Evolutionary conservation across 2,888 invertebrate genomes (phyloP), one percentile per base, ranked within the genome.

Genomic region (Synanthedon formicaeformis): DNA sequence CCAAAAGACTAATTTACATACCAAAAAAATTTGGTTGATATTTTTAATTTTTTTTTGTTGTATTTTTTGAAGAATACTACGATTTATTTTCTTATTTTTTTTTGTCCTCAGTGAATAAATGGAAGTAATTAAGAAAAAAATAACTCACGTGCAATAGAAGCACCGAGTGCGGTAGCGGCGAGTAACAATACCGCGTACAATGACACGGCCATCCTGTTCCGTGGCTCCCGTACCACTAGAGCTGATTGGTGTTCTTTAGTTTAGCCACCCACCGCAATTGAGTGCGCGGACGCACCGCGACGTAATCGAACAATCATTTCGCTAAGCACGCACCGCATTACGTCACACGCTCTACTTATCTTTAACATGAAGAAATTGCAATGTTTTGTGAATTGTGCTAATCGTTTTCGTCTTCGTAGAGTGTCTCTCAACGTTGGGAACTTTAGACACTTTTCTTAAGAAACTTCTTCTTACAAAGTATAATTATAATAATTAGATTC

Each of bases 71-170:
- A 10, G 10, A 1, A 34, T 10, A 8, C 34, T 34, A 10, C 6
- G 34, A 34, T 34, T 34, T 34, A 10, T 10, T 34, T 10, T 34
- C 34, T 34, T 10, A 34, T 10, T 34, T 34, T 34, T 34, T 8
- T 34, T 34, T 18, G 16, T 2, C 0, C 34, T 10, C 34, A 10
- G 10, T 8, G 2, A 34, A 34, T 34, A 6, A 34, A 8, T 34
- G 27, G 27, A 34, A 34, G 10, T 34, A 34, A 34, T 34, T 8
- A 34, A 34, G 10, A 34, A 34, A 18, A 18, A 12, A 49, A 50
- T n/a, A 62, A 86, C 86, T 86, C 65, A 86, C 86, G 81, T 66
- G 78, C 70, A 58, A 87, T 80, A 12, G 84, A 77, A 54, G 86
- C 87, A 53, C 87, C 86, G 55, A 87, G 75, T 41, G 75, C 83